A percentile compares a stretch with the other conserved stretches of the same genome.
phyloP scores from a whole-genome alignment of 2,797 vertebrate species.

The Balearica regulorum region DNA sequence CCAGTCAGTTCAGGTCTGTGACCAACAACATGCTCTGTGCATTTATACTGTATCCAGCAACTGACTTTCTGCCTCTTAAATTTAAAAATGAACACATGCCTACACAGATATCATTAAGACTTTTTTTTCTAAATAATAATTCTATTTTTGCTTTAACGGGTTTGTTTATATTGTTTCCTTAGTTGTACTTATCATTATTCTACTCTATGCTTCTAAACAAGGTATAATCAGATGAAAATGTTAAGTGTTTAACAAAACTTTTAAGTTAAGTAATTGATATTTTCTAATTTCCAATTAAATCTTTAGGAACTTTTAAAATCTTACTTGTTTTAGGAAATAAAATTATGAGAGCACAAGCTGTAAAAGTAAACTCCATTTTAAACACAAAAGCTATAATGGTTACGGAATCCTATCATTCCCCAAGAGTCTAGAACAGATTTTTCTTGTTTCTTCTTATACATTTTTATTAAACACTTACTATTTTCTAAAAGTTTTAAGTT shows the following conservation, averaged over 20 bases:
- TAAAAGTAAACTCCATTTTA: background rate
- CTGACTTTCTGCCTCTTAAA: background rate
- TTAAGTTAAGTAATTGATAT: background rate
- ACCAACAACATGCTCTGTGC: background rate
- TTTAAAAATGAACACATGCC: background rate
- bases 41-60: background rate
- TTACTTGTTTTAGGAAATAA: background rate
- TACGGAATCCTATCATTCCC: background rate
- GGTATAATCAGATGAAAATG: background rate
- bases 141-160: background rate
- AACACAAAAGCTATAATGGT: background rate
- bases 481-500: background rate
- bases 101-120: background rate
- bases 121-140: background rate
- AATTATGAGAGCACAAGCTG: background rate
- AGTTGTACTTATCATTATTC: background rate
- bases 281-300: background rate
- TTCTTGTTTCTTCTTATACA: background rate
- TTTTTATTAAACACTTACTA: background rate
- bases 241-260: background rate
- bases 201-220: background rate
- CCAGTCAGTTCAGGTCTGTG: background rate
- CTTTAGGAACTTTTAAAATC: background rate
- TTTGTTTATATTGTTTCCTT: background rate
- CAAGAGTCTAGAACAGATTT: background rate